Conservation (phyloP, 2,888 invertebrate genomes). For the Sinentomon sp. region DNA sequence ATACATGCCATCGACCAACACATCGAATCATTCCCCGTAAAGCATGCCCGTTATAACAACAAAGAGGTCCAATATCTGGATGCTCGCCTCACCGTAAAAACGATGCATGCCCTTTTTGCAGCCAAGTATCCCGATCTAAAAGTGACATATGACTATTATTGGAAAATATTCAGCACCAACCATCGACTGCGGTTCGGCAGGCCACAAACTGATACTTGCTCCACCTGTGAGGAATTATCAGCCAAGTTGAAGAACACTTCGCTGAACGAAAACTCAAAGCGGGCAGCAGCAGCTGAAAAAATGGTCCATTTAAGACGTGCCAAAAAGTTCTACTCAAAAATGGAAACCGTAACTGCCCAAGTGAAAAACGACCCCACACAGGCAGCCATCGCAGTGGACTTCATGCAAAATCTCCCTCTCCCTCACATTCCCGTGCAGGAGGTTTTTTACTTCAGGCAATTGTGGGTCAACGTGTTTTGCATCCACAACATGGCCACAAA, state of each 20-base stretch:
- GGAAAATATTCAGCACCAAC: too few species aligned
- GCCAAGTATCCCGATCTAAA: too few species aligned
- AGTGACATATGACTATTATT: too few species aligned
- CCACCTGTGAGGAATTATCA: too few species aligned
- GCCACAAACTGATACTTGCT: not conserved
- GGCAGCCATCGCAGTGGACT: not conserved
- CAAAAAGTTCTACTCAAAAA: not conserved
- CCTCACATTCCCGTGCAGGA: conserved; percentile 1
- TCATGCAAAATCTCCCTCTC: not conserved
- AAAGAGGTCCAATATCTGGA: too few species aligned
- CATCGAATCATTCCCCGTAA: too few species aligned
- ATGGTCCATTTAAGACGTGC: not conserved
- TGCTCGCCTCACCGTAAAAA: too few species aligned
- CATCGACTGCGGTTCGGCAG: not conserved
- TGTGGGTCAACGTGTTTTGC: not conserved
- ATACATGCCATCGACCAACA: too few species aligned
- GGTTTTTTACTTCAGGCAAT: conserved; percentile 1
- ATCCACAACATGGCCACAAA: not conserved
- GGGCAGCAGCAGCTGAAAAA: not conserved
- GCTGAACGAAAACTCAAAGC: not conserved
- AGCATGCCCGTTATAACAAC: too few species aligned
- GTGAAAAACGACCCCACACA: not conserved
- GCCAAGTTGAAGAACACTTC: not conserved
- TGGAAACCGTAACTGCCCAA: not conserved
- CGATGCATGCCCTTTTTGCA: too few species aligned